Evolutionary conservation across 2,113 vertebrate species (phyloP), one percentile per base, ranked within the genome.

Genomic region (Xiphias gladius): DNA sequence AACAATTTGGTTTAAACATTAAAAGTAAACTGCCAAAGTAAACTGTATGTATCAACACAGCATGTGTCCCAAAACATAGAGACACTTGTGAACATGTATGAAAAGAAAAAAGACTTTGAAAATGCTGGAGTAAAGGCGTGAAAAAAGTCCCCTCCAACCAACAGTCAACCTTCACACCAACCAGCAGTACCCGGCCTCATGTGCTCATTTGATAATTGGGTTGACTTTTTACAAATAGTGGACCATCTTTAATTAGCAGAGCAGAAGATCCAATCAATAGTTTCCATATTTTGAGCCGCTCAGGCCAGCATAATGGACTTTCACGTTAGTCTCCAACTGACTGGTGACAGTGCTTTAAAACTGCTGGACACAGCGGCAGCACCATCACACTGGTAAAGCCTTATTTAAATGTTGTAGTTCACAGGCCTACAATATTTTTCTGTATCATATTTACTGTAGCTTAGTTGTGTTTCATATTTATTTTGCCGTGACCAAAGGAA

Each of bases 161-260:
- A 76, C 76, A 26, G 63, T 70, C 88, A 91, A 90, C 7, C n/a
- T 88, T 84, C 86, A 86, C 69, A 85, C 76, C 69, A 79, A 59
- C 80, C 55, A 85, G 46, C 87, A 88, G 73, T 22, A 26, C 48
- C 73, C 79, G 83, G 88, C 84, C 88, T 93, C 91, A 93, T 93
- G 88, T 63, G 68, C 91, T 94, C 92, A 90, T 87, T 92, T 91
- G 59, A 77, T 88, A 94, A 94, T 86, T 88, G 80, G 89, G 82
- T 92, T 57, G 83, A 84, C 88, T 93, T 91, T 94, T 89, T 91
- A 93, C 94, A 92, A 94, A 94, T 82, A 94, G 91, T 90, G 73
- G 68, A 52, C 59, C 66, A 83, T 94, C 91, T 81, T 93, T 95
- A 93, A 92, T 92, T 94, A 82, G 79, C 80, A 89, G 91, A 71